These are phyloP conservation scores for Cliona cf. orientalis DNA, from an alignment of 37 sponge, comb jelly and placozoan genomes.

Conservation along the genomic window DNA sequence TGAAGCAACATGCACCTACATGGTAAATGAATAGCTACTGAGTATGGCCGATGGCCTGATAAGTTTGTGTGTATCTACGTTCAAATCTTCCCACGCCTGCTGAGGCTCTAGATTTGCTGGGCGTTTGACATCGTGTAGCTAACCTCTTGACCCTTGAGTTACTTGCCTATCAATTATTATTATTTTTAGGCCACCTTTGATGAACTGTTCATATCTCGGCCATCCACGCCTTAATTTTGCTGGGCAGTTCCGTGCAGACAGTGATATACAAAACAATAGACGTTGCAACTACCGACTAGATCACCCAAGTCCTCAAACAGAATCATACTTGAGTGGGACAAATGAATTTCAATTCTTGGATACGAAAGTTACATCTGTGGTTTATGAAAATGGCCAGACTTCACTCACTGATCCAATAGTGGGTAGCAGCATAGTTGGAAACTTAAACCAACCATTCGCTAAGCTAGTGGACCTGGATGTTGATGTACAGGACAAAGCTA, in stretches of 20 bases:
- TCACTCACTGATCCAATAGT: slow-evolving; percentile 10
- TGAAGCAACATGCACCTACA: no score
- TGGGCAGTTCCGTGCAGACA: slow-evolving; percentile 34
- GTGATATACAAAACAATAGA: slow-evolving; percentile 13
- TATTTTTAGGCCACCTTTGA: not conserved
- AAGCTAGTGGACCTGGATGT: slow-evolving; percentile 55
- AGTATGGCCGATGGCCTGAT: no score
- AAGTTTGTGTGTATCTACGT: no score
- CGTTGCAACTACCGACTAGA: slow-evolving; percentile 28
- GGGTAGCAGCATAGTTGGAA: slow-evolving; percentile 11
- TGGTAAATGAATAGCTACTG: no score
- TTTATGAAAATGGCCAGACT: slow-evolving; percentile 1
- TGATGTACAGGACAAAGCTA: not conserved
- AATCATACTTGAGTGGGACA: slow-evolving; percentile 39
- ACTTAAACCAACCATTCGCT: slow-evolving; percentile 25
- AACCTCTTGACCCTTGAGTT: no score
- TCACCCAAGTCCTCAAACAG: not conserved
- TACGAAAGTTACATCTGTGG: slow-evolving; percentile 13
- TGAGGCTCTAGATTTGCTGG: no score
- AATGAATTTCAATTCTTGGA: slow-evolving; percentile 26
- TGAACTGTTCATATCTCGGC: slow-evolving; percentile 20
- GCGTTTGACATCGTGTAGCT: no score
- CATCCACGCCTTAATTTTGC: slow-evolving; percentile 28
- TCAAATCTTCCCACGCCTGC: no score
- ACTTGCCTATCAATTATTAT: no score